These are phyloP conservation scores for Bryconaethiops microstoma DNA, from an alignment of 2,797 vertebrate genomes.

Conservation along the genomic window DNA sequence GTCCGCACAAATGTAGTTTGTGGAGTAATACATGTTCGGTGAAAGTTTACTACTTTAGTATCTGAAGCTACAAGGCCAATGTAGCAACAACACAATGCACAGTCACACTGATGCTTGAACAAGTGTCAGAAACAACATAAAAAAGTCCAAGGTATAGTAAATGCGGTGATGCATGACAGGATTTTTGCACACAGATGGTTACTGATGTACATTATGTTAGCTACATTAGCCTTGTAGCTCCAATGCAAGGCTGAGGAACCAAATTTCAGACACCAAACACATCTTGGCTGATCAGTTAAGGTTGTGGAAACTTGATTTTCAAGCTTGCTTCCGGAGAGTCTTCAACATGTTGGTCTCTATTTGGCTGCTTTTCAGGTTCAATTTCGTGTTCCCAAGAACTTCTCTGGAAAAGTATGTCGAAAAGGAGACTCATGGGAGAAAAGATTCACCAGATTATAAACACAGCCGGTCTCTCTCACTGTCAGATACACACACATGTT, in stretches of 20 bases:
- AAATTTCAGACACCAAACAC: not conserved
- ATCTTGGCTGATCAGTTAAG: not conserved
- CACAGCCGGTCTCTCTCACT: slow-evolving; percentile 25
- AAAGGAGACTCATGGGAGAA: slow-evolving; percentile 21
- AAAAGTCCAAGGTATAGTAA: too few species aligned
- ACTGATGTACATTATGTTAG: too few species aligned
- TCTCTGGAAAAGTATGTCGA: slow-evolving; percentile 22
- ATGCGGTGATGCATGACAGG: not conserved
- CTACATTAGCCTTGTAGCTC: too few species aligned
- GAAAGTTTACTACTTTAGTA: not conserved
- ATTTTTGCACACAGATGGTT: too few species aligned
- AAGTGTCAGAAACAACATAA: not conserved
- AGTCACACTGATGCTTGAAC: not conserved
- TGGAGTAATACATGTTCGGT: not conserved
- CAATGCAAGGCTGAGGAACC: too few species aligned
- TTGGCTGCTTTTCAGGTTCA: not conserved
- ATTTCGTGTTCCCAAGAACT: slow-evolving; percentile 10
- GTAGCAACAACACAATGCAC: not conserved
- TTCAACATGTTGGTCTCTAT: not conserved
- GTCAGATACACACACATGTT: slow-evolving; percentile 11
- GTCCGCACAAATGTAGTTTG: not conserved
- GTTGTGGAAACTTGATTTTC: not conserved
- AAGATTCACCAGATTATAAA: slow-evolving; percentile 34
- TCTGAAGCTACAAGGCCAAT: not conserved
- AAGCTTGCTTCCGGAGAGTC: too few species aligned